Base-by-base conservation (phyloP, 2,113 vertebrate species). In the Nibea albiflora region DNA sequence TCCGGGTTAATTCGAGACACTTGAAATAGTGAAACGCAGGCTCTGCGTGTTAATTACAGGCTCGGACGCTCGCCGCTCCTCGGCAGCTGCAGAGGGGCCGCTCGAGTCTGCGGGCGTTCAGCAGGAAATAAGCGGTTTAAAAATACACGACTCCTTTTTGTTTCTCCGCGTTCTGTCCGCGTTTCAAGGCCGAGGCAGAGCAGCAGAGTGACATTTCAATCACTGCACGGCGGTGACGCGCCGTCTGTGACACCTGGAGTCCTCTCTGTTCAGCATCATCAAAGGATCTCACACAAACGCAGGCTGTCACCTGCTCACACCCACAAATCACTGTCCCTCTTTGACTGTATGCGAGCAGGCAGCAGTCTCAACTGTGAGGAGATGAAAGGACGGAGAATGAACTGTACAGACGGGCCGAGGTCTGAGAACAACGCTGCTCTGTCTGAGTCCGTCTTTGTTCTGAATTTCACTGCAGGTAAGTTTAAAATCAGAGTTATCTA, bases 281-380 rank as follows among this genome's bases (percentile, higher is more conserved):
- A 94, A 94, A 93, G 88, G 88, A 17, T 80, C 73, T 52, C 2
- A 74, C 86, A 89, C 90, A 86, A 81, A 88, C 16, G 52, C 79
- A 68, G 58, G 19, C 69, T 8, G 64, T 90, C 87, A 84, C 81
- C 91, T 78, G 86, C 70, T 85, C 83, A 75, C 28, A 92, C 78
- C 63, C 73, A 74, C 77, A 85, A 81, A 78, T 76, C 84, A 80
- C 50, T 35, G 75, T 53, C 35, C 28, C 53, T 56, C 60, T 73
- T 19, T 80, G 52, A 52, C 64, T 50, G 79, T n/a, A 49, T 84
- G 28, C 24, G 76, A 80, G 76, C 78, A 42, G 78, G 60, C 80
- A 17, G 70, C 72, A 50, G 67, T 52, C 31, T 39, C 35, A 42
- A 74, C 66, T 24, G 65, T 10, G 81, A 49, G 12, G 28, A 87